Conservation (phyloP, 2,888 invertebrate genomes). For the Phyllotreta striolata region DNA sequence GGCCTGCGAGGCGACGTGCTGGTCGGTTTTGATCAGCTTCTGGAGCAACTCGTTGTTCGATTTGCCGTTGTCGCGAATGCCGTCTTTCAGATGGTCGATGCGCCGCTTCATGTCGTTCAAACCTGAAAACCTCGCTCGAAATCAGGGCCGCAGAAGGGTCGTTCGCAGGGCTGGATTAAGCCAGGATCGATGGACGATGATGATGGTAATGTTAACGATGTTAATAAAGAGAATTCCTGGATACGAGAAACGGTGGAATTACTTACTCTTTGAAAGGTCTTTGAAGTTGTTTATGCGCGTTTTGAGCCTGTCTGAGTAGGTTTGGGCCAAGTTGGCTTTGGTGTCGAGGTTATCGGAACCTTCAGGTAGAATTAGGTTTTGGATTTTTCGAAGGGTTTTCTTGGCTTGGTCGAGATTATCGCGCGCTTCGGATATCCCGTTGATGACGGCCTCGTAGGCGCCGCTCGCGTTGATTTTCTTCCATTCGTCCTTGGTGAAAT, state of each 20-base stretch:
- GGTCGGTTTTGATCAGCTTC: conserved; percentile 45
- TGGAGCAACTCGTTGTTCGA: conserved; percentile 51
- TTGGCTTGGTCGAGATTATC: conserved; percentile 69
- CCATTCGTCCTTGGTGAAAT: conserved; percentile 65
- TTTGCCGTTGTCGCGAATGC: conserved; percentile 59
- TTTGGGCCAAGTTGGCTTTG: conserved; percentile 64
- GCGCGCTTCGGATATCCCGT: conserved; percentile 73
- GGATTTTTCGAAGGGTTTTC: conserved; percentile 50
- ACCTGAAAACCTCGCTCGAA: conserved; percentile 42
- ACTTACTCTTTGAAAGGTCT: conserved; percentile 47
- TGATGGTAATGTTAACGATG: too few relatives aligned
- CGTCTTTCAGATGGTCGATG: conserved; percentile 64
- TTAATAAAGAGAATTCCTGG: too few relatives aligned
- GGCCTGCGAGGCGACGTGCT: conserved; percentile 42
- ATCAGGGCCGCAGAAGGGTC: conserved; percentile 17
- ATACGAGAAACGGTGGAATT: too few relatives aligned
- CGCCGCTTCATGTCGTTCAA: conserved; percentile 45
- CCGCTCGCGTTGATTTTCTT: conserved; percentile 70
- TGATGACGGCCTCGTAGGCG: conserved; percentile 77
- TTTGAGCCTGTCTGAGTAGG: conserved; percentile 66
- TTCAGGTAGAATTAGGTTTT: conserved; percentile 57
- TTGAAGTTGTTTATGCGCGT: conserved; percentile 58
- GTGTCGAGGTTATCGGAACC: conserved; percentile 64
- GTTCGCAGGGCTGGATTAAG: background rate
- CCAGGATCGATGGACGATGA: too few relatives aligned